phyloP scores from a whole-genome alignment of 37 sponge, comb jelly and placozoan species.

The Beroe forskalii region DNA sequence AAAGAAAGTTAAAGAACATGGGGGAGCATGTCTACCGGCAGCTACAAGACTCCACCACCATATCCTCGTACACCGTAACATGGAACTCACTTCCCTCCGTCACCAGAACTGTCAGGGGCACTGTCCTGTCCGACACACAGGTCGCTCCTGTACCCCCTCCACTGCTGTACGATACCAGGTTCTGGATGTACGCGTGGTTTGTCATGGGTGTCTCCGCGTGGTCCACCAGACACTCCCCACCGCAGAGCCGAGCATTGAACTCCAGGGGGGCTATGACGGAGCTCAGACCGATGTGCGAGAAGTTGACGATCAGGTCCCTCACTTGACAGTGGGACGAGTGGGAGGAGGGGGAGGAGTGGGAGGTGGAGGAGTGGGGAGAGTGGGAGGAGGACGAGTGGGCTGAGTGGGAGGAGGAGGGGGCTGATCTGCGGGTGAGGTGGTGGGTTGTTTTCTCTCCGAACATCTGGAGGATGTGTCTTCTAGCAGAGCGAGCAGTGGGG shows the following conservation, averaged over 20 bases:
- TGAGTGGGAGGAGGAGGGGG: not conserved
- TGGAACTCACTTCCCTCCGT: constrained; percentile 12
- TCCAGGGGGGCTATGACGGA: constrained; percentile 2
- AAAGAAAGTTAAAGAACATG: no score
- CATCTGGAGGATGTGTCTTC: constrained; percentile 47
- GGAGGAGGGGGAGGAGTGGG: not conserved
- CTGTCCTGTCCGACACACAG: constrained; percentile 10
- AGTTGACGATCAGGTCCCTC: constrained; percentile 9
- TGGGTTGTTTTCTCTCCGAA: not conserved
- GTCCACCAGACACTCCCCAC: not conserved
- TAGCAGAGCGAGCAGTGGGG: not conserved
- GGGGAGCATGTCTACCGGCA: no score
- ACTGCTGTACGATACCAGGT: not conserved
- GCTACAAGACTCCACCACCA: constrained; percentile 34
- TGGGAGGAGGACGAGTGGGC: no score
- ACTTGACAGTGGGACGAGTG: not conserved
- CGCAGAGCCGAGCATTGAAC: constrained; percentile 31
- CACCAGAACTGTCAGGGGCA: constrained; percentile 4
- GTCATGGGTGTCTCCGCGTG: constrained; percentile 45
- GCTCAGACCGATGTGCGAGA: constrained; percentile 7
- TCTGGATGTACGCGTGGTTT: constrained; percentile 51
- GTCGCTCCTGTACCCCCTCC: not conserved
- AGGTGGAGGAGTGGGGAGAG: no score
- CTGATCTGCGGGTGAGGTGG: not conserved
- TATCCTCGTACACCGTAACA: constrained; percentile 27